Base-by-base conservation (phyloP, 2,113 vertebrate species). In the Tiliqua scincoides region DNA sequence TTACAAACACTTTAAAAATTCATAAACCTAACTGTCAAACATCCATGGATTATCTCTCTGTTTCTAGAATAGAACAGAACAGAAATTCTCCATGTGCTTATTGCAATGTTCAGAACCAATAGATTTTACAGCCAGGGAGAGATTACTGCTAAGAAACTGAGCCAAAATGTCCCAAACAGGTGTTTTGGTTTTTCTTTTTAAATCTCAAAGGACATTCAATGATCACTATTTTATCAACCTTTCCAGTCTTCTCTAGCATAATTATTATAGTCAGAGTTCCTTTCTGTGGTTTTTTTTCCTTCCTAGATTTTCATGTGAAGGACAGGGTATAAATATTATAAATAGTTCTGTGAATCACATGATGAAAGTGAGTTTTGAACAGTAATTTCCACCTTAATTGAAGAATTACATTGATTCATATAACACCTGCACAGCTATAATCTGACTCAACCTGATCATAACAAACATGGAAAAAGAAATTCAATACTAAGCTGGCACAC, bases 401-500 rank as follows among this genome's bases (percentile, higher is more conserved):
- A 73, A 59, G 27, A 57, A 88, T 73, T 82, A 89, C 79, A 72
- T 86, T 32, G 74, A 86, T 62, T 94, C 79, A 90, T 87, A 74
- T 84, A 90, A 76, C 86, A 94, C 92, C 88, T 90, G 88, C 86
- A 92, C 88, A 92, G 89, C 84, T 82, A 91, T 63, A 93, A 90
- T 91, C 82, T 85, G 82, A 86, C 92, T 91, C 85, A 89, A 90
- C 85, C 77, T 92, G 84, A 88, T 91, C 89, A 87, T 82, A 92
- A 93, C 82, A 43, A 96, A 94, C 94, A 94, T 89, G 87, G 82
- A 92, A 88, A 93, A 89, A 91, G 89, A 90, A 93, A 95, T 83
- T 52, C 87, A 84, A 95, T 90, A 84, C 89, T 89, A 91, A 95
- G 88, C 20, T 95, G 92, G 86, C 94, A 93, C 87, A 37, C 86